Base-by-base conservation (phyloP, 2,888 invertebrate genomes). In the Drosophila formosana region DNA sequence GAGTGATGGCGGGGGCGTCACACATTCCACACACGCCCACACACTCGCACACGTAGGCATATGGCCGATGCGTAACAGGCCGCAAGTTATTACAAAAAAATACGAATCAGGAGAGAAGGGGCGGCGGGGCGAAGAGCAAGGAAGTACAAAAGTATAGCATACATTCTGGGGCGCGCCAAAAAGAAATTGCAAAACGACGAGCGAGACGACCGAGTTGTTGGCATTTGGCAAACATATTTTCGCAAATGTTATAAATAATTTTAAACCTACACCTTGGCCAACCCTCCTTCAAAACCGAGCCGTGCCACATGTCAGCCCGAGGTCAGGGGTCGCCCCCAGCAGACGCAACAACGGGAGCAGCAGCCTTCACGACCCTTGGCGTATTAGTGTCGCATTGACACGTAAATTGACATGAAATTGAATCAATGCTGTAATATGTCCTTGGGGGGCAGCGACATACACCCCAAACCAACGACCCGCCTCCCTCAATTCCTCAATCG, bases 361-460 rank as follows among this genome's bases (percentile, higher is more conserved):
- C 76, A 71, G 56, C 66, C 72, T 68, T 77, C 75, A 80, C 79
- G 82, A 79, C 81, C 79, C 84, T 73, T 55, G 73, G 86, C 75
- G 86, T 87, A 91, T 91, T 91, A 90, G 89, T 87, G 86, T 92
- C 92, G 90, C 89, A 92, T 92, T 92, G 92, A 92, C 92, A 92
- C 88, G 91, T 90, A 92, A 92, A 92, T 92, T 92, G 92, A 92
- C 92, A 92, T 92, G 90, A 92, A 92, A 92, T 92, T 92, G 92
- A 92, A 92, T 92, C 92, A 92, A 92, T 92, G 90, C 89, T 88
- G 90, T 92, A 92, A 92, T 91, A 90, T 90, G 91, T 90, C 92
- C 91, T 90, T 84, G 84, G 91, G 90, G 92, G 88, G 75, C 76
- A 78, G 52, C 63, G 72, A 64, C 73, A 78, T 61, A 62, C 61